These are phyloP conservation scores for Merodon equestris DNA, from an alignment of 2,888 invertebrate genomes.

Conservation along the genomic window DNA sequence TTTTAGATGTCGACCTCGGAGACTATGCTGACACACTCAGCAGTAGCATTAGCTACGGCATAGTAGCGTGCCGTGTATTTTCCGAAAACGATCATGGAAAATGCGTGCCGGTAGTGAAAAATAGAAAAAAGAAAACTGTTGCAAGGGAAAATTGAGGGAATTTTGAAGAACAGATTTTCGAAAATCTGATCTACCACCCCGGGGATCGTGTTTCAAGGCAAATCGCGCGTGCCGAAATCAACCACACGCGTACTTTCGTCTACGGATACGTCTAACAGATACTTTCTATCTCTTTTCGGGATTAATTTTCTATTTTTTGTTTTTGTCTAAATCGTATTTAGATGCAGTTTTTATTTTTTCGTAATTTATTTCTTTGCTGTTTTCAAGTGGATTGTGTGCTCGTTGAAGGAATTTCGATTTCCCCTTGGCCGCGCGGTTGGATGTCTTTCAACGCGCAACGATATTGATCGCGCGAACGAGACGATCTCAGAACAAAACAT, in stretches of 20 bases:
- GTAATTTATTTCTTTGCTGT: not conserved
- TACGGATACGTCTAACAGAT: slow-evolving; percentile 29
- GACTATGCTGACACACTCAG: slow-evolving; percentile 43
- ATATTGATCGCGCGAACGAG: slow-evolving; percentile 52
- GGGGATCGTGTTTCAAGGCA: slow-evolving; percentile 21
- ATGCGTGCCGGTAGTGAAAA: slow-evolving; percentile 53
- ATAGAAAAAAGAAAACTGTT: slow-evolving; percentile 31
- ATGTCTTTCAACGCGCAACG: slow-evolving; percentile 31
- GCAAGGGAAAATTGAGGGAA: slow-evolving; percentile 39
- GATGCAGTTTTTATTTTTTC: slow-evolving; percentile 37
- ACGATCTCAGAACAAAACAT: slow-evolving; percentile 3
- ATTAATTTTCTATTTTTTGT: too few relatives aligned
- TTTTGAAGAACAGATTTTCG: slow-evolving; percentile 32
- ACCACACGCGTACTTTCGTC: too few relatives aligned
- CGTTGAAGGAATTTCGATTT: slow-evolving; percentile 39
- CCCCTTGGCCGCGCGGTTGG: slow-evolving; percentile 11
- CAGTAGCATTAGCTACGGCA: slow-evolving; percentile 65
- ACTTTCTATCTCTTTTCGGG: not conserved
- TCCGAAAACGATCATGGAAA: slow-evolving; percentile 60
- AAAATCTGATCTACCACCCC: too few relatives aligned
- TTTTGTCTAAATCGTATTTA: slow-evolving; percentile 8
- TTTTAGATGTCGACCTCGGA: slow-evolving; percentile 37
- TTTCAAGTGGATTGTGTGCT: not conserved
- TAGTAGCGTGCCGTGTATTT: slow-evolving; percentile 52
- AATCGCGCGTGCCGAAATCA: slow-evolving; percentile 53